phyloP scores from a whole-genome alignment of 2,113 vertebrate genomes.

The Triplophysa dalaica region DNA sequence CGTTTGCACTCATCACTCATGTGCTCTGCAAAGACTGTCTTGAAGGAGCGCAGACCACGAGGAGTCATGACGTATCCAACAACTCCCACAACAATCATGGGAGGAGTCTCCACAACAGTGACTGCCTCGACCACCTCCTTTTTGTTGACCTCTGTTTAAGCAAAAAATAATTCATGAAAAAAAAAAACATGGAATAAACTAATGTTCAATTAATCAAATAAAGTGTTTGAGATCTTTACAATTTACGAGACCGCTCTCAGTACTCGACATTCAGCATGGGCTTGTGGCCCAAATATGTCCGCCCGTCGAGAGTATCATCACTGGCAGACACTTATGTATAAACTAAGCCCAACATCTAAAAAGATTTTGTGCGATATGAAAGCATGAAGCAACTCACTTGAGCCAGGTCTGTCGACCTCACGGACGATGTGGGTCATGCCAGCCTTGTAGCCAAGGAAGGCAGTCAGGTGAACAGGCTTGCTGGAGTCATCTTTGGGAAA shows the following conservation, averaged over 20 bases:
- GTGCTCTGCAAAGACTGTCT: constrained; percentile 95
- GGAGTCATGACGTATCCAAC: constrained; percentile 93
- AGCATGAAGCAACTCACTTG: constrained; percentile 78
- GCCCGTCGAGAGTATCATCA: constrained; percentile 81
- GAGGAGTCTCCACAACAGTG: constrained; percentile 92
- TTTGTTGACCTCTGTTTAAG: constrained; percentile 92
- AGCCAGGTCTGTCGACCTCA: constrained; percentile 94
- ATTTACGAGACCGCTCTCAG: constrained; percentile 65
- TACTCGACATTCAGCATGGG: constrained; percentile 80
- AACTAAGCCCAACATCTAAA: background rate
- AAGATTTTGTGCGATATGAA: background rate
- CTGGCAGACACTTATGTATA: constrained; percentile 40
- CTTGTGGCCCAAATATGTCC: constrained; percentile 70
- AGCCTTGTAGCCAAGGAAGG: constrained; percentile 96
- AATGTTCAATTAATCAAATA: too few species aligned
- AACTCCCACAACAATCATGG: constrained; percentile 93
- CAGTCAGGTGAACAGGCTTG: constrained; percentile 94
- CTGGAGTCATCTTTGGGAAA: constrained; percentile 93
- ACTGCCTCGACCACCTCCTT: constrained; percentile 98
- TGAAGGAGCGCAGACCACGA: constrained; percentile 91
- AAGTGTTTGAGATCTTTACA: too few species aligned
- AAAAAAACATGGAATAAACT: background rate
- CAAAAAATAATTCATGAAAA: background rate
- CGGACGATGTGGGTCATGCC: constrained; percentile 99
- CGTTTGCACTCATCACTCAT: constrained; percentile 97